Evolutionary conservation across 2,888 invertebrate genomes (phyloP), one percentile per base, ranked within the genome.

Genomic region (Polyommatus icarus): DNA sequence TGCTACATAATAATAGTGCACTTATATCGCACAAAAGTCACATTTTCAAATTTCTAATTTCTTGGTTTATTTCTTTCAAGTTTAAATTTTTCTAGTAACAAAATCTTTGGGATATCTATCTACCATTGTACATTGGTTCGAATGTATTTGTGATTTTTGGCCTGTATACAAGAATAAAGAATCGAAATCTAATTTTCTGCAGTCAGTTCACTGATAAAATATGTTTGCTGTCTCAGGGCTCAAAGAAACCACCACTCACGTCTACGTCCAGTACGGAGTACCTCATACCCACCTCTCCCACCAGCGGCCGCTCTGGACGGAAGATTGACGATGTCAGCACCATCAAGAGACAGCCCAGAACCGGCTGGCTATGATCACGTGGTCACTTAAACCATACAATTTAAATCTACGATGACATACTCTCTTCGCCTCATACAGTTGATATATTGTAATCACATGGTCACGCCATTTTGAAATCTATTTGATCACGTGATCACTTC

Each of bases 311-410:
- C 57, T 86, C 93, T 0, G 84, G 82, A 0, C 90, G 93, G 83
- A 94, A 93, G 81, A 87, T 95, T 7, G 94, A 94, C 1, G 95
- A 95, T 10, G 91, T 95, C 71, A 95, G 91, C 79, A 94, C 94
- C 1, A 92, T 94, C 80, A 95, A 93, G 83, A 85, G 95, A 78
- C 95, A 95, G 81, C 95, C 94, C 0, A 95, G 95, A 86, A 95
- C 94, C 78, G 96, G 96, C 18, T 96, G 96, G 96, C 90, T 96
- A 36, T 95, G 81, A 79, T 73, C 18, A 12, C 40, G 59, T 67
- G 67, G 67, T 67, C 67, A 15, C 15, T 18, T 29, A 7, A 7
- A 8, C n/a, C 8, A 59, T 10, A 12, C 24, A 61, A 12, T 3
- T 59, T 29, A 29, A 8, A 59, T 5, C 0, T 12, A 24, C 5